A percentile compares a stretch with the other conserved stretches of the same genome.
phyloP scores from a whole-genome alignment of 2,888 invertebrate species.

The Erynnis tages region DNA sequence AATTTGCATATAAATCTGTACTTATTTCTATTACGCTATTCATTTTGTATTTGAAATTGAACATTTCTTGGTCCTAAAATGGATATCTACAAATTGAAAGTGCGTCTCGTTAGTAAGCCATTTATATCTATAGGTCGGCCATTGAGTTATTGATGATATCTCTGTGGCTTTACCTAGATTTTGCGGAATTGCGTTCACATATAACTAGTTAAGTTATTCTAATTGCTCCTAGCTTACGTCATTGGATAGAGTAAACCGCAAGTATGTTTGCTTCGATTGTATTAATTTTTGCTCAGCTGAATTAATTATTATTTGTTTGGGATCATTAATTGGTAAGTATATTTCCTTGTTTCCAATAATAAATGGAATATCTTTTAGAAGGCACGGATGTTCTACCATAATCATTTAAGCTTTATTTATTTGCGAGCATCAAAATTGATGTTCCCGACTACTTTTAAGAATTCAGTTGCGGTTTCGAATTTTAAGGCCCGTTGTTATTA shows the following conservation, averaged over 20 bases:
- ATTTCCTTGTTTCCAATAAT: too few species aligned
- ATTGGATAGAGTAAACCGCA: constrained; percentile 5
- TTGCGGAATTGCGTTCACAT: constrained; percentile 23
- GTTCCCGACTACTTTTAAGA: neutral
- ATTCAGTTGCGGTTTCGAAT: neutral
- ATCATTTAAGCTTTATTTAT: too few species aligned
- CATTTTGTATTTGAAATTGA: constrained; percentile 17
- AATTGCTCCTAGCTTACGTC: constrained; percentile 16
- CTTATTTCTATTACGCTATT: neutral
- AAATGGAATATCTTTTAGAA: too few species aligned
- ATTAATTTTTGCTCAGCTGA: neutral
- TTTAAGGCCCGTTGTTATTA: neutral
- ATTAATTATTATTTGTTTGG: neutral
- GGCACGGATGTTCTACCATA: too few species aligned
- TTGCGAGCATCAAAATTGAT: neutral
- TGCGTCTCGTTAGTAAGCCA: constrained; percentile 44
- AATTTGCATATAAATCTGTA: too few species aligned
- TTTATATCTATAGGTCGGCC: constrained; percentile 39
- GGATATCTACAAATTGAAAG: constrained; percentile 39
- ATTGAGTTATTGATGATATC: constrained; percentile 23
- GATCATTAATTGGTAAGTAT: too few species aligned
- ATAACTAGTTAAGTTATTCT: constrained; percentile 17
- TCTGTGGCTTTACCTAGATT: constrained; percentile 22
- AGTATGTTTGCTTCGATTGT: neutral
- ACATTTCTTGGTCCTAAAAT: constrained; percentile 29